These are phyloP conservation scores for Xyliphius kryptos DNA, from an alignment of 2,113 vertebrate genomes.

Conservation along the genomic window DNA sequence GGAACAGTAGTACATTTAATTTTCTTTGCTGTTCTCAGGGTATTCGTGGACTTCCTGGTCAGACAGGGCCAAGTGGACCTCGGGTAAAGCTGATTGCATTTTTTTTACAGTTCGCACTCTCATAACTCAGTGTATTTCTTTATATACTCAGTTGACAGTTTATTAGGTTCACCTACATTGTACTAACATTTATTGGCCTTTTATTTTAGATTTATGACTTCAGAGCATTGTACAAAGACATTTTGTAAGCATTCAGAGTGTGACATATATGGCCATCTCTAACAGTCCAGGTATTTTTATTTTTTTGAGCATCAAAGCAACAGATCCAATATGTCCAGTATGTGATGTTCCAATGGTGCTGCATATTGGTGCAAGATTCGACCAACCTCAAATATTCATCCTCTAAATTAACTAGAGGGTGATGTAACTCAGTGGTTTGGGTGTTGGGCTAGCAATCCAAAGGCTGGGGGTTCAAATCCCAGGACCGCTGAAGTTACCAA, in stretches of 20 bases:
- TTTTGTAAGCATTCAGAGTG: too few species aligned
- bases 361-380: too few species aligned
- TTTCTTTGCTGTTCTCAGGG: constrained; percentile 37
- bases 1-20: background rate
- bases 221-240: background rate
- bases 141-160: background rate
- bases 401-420: too few species aligned
- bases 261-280: background rate
- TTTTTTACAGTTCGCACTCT: background rate
- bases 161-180: background rate
- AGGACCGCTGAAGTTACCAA: too few species aligned
- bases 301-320: background rate
- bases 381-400: too few species aligned
- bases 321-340: background rate
- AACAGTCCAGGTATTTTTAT: background rate
- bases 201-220: background rate
- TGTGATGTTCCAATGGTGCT: too few species aligned
- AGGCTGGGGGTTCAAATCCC: too few species aligned
- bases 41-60: constrained; percentile 44
- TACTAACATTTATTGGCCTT: background rate
- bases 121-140: background rate
- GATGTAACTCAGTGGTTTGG: too few species aligned
- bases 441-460: too few species aligned
- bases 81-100: constrained; percentile 29
- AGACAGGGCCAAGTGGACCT: constrained; percentile 37